These are phyloP conservation scores for Brenthis hecate DNA, from an alignment of 2,888 invertebrate genomes.

Conservation along the genomic window DNA sequence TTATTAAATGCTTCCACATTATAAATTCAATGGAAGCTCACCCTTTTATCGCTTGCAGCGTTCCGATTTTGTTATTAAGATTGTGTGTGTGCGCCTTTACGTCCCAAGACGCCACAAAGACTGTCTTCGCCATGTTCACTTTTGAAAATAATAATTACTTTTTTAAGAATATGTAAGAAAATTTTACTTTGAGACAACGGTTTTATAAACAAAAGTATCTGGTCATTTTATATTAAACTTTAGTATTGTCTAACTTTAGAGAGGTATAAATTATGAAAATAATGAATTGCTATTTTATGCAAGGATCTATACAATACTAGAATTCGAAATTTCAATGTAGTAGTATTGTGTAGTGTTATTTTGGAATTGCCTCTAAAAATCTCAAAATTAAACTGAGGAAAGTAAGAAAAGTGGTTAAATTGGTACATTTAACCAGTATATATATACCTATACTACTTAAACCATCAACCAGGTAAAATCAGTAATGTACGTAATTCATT, in stretches of 20 bases:
- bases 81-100: constrained; percentile 71
- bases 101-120: constrained; percentile 43
- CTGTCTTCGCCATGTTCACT: constrained; percentile 39
- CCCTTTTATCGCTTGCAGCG: constrained; percentile 76
- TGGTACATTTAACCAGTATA: no score
- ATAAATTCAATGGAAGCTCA: not conserved
- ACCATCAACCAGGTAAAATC: no score
- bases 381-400: no score
- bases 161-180: constrained; percentile 36
- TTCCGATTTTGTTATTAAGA: constrained; percentile 80
- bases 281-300: no score
- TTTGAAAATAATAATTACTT: constrained; percentile 40
- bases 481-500: no score
- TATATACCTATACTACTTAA: no score
- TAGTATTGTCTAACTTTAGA: not conserved
- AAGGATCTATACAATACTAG: no score
- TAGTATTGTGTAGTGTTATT: no score
- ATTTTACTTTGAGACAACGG: constrained; percentile 27
- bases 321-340: no score
- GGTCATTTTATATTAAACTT: constrained; percentile 11
- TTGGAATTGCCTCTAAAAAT: no score
- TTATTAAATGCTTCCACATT: not conserved
- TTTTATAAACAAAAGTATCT: constrained; percentile 15
- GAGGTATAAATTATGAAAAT: not conserved
- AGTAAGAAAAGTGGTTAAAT: no score